Evolutionary conservation across 2,113 vertebrate species (phyloP).

Genomic region (Hystrix brachyura): DNA sequence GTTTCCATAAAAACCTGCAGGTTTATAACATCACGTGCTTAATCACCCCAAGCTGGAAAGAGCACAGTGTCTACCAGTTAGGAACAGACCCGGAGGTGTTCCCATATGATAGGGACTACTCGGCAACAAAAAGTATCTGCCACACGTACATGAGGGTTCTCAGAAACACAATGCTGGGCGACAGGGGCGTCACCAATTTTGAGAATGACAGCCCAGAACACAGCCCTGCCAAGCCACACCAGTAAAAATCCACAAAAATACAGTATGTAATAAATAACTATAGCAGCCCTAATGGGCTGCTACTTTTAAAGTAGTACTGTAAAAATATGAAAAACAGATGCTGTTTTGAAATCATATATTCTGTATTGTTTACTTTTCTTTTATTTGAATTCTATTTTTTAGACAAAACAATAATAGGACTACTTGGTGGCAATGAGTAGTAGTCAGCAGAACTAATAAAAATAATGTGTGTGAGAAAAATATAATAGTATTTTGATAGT

Average conservation of each 20-base stretch:
- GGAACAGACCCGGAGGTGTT: background rate
- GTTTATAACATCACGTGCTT: background rate
- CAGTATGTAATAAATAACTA: background rate
- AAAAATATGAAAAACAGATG: slow-evolving; percentile 21
- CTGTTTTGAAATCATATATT: slow-evolving; percentile 16
- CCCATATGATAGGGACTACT: background rate
- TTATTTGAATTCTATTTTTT: background rate
- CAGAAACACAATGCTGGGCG: background rate
- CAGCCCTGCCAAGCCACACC: background rate
- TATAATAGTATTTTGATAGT: background rate
- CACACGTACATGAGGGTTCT: background rate
- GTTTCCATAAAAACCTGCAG: background rate
- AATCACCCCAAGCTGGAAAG: background rate
- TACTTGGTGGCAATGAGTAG: background rate
- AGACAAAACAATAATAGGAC: background rate
- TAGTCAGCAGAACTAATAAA: background rate
- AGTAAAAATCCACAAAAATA: background rate
- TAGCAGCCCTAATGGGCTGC: background rate
- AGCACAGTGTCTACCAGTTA: background rate
- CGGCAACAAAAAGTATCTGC: background rate
- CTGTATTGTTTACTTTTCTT: background rate
- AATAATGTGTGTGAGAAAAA: background rate
- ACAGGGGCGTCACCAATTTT: background rate
- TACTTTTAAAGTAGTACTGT: background rate
- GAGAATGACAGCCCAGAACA: background rate